Conservation (phyloP, 2,113 vertebrate species). For the Halichoerus grypus region DNA sequence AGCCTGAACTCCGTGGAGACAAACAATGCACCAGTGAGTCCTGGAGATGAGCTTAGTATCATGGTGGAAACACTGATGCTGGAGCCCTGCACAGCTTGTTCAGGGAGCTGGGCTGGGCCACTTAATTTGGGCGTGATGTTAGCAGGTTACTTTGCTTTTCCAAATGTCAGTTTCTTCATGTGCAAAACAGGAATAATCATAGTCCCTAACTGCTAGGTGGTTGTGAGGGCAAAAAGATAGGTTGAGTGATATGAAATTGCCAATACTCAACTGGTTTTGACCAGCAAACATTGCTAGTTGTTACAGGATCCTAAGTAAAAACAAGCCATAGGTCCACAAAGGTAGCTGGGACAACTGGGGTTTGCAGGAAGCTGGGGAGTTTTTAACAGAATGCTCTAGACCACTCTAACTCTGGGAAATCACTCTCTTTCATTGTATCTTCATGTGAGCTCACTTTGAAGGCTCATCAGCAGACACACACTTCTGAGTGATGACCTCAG, state of each 20-base stretch:
- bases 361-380: background rate
- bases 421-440: background rate
- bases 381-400: background rate
- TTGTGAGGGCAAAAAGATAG: conserved; percentile 11
- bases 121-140: background rate
- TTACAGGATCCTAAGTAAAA: background rate
- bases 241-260: background rate
- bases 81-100: background rate
- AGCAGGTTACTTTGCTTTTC: background rate
- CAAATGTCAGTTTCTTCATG: background rate
- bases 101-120: background rate
- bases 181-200: background rate
- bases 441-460: background rate
- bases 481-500: background rate
- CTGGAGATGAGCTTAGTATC: background rate
- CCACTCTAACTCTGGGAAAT: background rate
- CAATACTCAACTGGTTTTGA: conserved; percentile 30
- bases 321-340: background rate
- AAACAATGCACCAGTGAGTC: background rate
- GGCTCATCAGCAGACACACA: background rate
- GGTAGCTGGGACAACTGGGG: background rate
- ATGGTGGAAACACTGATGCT: background rate
- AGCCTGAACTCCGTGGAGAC: background rate
- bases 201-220: background rate
- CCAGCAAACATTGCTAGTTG: background rate